Conservation (phyloP, 2,113 vertebrate genomes). For the Elgaria multicarinata region DNA sequence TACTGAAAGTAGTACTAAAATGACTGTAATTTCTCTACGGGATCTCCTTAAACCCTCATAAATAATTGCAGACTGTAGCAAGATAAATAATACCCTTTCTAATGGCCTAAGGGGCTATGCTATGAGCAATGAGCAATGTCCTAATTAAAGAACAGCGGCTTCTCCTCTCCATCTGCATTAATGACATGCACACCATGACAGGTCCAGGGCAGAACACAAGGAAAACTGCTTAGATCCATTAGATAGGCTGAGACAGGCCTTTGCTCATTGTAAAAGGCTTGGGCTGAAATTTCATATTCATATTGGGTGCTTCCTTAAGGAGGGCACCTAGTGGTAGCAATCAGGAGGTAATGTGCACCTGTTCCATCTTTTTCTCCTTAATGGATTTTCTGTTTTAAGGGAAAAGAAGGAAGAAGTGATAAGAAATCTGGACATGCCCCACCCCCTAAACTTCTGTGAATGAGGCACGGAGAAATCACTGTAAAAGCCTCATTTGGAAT, state of each 20-base stretch:
- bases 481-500: too few species aligned
- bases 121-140: slow-evolving; percentile 7
- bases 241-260: not conserved
- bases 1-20: not conserved
- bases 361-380: too few species aligned
- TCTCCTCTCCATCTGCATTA: slow-evolving; percentile 11
- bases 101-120: not conserved
- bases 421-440: too few species aligned
- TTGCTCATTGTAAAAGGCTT: not conserved
- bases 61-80: slow-evolving; percentile 16
- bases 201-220: not conserved
- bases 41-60: slow-evolving; percentile 12
- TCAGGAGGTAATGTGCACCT: too few species aligned
- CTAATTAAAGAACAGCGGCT: not conserved
- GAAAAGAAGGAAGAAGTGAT: too few species aligned
- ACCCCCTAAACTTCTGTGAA: too few species aligned
- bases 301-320: not conserved
- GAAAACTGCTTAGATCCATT: slow-evolving; percentile 1
- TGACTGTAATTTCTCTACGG: slow-evolving; percentile 26
- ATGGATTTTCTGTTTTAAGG: too few species aligned
- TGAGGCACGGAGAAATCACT: too few species aligned
- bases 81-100: slow-evolving; percentile 27
- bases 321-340: too few species aligned
- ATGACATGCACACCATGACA: not conserved
- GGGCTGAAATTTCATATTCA: slow-evolving; percentile 12